phyloP scores from a whole-genome alignment of 2,888 invertebrate species.

The Mimachlamys varia region DNA sequence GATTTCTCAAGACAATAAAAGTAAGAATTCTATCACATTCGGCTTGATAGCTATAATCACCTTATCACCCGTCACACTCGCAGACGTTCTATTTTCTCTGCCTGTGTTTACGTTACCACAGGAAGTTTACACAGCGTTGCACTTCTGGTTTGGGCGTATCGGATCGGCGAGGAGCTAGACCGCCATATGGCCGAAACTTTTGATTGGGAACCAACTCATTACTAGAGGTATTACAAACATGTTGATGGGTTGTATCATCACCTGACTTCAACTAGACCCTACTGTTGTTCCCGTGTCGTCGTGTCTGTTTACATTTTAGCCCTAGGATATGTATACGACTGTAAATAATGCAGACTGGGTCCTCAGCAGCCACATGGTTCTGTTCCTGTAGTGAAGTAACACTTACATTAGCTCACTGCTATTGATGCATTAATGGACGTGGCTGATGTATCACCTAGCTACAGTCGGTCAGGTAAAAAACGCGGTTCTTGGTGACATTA shows the following conservation, averaged over 20 bases:
- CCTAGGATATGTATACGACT: not conserved
- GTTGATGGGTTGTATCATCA: conserved; percentile 16
- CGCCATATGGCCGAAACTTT: conserved; percentile 4
- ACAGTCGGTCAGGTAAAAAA: not conserved
- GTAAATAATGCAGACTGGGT: conserved; percentile 1
- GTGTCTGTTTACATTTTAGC: not conserved
- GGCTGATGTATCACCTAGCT: not conserved
- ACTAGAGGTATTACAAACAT: not conserved
- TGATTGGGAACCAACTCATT: not conserved
- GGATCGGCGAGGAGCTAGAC: not conserved
- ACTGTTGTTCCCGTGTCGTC: not conserved
- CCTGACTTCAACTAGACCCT: not conserved
- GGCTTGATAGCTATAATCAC: not conserved
- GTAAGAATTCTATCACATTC: not conserved
- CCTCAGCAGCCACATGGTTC: not conserved
- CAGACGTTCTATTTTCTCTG: not conserved
- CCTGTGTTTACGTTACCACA: not conserved
- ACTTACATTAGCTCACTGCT: not conserved
- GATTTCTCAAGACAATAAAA: not conserved
- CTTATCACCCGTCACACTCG: not conserved
- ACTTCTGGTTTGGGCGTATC: not conserved
- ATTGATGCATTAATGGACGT: not conserved
- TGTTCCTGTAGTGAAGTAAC: not conserved
- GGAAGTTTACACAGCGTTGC: conserved; percentile 12
- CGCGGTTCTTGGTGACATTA: not conserved